phyloP scores from a whole-genome alignment of 1,140 invertebrate species.

The Ips nitidus region DNA sequence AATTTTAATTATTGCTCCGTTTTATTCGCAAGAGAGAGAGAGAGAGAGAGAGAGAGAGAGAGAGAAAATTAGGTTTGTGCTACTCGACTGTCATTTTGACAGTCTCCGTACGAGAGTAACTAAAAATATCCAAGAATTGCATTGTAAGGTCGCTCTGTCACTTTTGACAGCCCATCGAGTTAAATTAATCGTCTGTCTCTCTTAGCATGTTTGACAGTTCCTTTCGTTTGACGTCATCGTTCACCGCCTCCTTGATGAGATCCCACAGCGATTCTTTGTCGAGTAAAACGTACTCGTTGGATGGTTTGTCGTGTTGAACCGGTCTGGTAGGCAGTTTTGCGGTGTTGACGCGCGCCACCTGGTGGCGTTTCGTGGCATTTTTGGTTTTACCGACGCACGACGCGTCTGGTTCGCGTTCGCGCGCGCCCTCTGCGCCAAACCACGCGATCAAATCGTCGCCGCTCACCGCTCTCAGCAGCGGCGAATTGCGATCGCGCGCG shows the following conservation, averaged over 20 bases:
- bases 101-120: too few species aligned
- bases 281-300: conserved; percentile 57
- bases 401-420: conserved; percentile 5
- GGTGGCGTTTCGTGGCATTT: not conserved
- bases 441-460: conserved; percentile 66
- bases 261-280: conserved; percentile 63
- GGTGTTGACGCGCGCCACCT: not conserved
- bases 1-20: too few species aligned
- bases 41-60: too few species aligned
- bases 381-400: conserved; percentile 12
- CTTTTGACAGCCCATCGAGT: not conserved
- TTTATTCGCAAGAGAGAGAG: too few species aligned
- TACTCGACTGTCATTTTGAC: too few species aligned
- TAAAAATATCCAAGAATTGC: too few species aligned
- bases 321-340: not conserved
- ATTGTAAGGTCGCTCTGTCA: too few species aligned
- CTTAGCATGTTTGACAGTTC: conserved; percentile 24
- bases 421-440: conserved; percentile 59
- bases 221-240: conserved; percentile 44
- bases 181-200: conserved; percentile 22
- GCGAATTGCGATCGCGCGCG: conserved; percentile 56
- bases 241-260: conserved; percentile 58
- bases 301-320: conserved; percentile 3
- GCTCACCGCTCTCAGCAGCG: conserved; percentile 58
- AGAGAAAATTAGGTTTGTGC: too few species aligned